Evolutionary conservation across 2,888 invertebrate genomes (phyloP), one percentile per base, ranked within the genome.

Genomic region (Drosophila phalerata): DNA sequence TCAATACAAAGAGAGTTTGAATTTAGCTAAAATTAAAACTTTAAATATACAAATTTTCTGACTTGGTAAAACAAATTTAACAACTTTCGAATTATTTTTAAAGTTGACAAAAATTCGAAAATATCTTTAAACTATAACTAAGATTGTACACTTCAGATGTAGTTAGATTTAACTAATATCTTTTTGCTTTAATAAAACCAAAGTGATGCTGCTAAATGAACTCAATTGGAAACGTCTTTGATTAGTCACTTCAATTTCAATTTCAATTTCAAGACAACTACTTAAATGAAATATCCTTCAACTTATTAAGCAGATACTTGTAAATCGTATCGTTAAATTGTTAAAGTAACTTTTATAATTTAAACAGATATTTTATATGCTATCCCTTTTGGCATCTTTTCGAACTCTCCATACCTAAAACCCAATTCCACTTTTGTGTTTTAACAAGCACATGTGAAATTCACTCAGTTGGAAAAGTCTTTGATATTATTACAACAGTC

Each of bases 401-500:
- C 5, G 25, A n/a, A n/a, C 15, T 3, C 15, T 47, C 25, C 51
- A 19, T 19, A 15, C 43, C 13, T 2, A 25, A 11, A 11, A 10
- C 4, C 10, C 15, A 17, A 30, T 13, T 22, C n/a, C 13, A 15
- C 13, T 55, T 22, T 56, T 45, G 34, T 48, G 38, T 48, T 19
- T 58, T 37, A 32, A 40, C 37, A 42, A 34, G 53, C 72, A 72
- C 53, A 68, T 73, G 73, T 70, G 65, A 58, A 68, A 63, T 42
- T 13, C 58, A 68, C 34, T 73, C 62, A 49, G 28, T 51, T 68
- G 73, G 73, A 73, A 73, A 73, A 73, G 62, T 73, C 73, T 73
- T 73, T 73, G 73, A 73, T 73, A 68, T 68, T 51, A 15, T 45
- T 43, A 56, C 32, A 62, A 56, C 17, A 47, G 28, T 38, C 56